Evolutionary conservation across 2,888 invertebrate species (phyloP).

Genomic region (Zootermopsis nevadensis): DNA sequence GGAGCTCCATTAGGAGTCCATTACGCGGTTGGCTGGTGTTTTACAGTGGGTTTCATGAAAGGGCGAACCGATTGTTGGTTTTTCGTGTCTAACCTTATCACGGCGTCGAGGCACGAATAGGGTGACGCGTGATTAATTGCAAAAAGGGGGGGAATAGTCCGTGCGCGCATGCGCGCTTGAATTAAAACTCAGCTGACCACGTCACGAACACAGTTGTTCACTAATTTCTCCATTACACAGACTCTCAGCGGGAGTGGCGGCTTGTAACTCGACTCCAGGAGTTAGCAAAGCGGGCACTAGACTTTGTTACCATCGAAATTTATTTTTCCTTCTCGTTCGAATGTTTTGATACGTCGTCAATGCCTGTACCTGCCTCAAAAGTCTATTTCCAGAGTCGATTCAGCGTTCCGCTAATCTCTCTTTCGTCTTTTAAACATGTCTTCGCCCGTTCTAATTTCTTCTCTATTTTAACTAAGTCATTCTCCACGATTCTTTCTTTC

Average conservation of each 20-base stretch:
- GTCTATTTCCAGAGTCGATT: too few relatives aligned
- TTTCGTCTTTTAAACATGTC: too few relatives aligned
- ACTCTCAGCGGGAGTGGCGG: slow-evolving; percentile 1
- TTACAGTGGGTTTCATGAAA: slow-evolving; percentile 30
- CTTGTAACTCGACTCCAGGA: background rate
- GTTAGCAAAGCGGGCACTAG: too few relatives aligned
- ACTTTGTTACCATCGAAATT: too few relatives aligned
- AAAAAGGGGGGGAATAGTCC: background rate
- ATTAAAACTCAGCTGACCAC: slow-evolving; percentile 41
- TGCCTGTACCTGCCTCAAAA: too few relatives aligned
- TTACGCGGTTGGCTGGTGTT: slow-evolving; percentile 32
- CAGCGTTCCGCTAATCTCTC: too few relatives aligned
- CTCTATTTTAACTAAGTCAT: too few relatives aligned
- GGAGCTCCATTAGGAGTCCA: slow-evolving; percentile 13
- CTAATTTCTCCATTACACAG: slow-evolving; percentile 37
- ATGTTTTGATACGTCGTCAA: too few relatives aligned
- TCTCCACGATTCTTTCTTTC: too few relatives aligned
- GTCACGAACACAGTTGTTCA: slow-evolving; percentile 33
- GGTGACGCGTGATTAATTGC: slow-evolving; percentile 37
- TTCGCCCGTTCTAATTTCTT: too few relatives aligned
- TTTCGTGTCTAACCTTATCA: slow-evolving; percentile 45
- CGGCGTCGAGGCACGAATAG: slow-evolving; percentile 32
- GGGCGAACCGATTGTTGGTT: slow-evolving; percentile 40
- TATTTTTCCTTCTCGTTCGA: too few relatives aligned
- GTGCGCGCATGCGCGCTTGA: slow-evolving; percentile 34